phyloP scores from a whole-genome alignment of 2,113 vertebrate species.

The Morone chrysops region DNA sequence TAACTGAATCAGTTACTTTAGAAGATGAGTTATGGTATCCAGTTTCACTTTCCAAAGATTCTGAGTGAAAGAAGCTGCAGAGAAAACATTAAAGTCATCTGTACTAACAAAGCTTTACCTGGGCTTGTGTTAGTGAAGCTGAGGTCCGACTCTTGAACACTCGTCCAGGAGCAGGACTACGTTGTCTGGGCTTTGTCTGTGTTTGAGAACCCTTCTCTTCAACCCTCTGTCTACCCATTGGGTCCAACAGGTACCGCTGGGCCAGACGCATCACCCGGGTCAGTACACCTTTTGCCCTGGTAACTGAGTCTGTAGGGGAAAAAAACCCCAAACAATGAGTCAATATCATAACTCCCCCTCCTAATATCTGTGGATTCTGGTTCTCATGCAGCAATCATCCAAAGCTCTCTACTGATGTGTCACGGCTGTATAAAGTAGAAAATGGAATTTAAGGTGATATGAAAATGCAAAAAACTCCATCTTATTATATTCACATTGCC shows the following conservation, averaged over 20 bases:
- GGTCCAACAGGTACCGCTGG: slow-evolving; percentile 71
- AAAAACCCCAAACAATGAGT: background rate
- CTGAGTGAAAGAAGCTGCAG: background rate
- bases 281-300: slow-evolving; percentile 63
- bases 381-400: background rate
- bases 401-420: background rate
- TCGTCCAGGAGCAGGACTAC: slow-evolving; percentile 35
- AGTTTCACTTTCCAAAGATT: background rate
- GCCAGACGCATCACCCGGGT: slow-evolving; percentile 68
- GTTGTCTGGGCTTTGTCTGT: slow-evolving; percentile 33
- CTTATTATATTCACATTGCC: fast-evolving
- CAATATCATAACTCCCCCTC: background rate
- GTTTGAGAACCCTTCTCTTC: slow-evolving; percentile 47
- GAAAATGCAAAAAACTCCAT: background rate
- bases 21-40: background rate
- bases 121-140: slow-evolving; percentile 60
- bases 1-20: background rate
- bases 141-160: slow-evolving; percentile 45
- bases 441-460: background rate
- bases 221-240: slow-evolving; percentile 33
- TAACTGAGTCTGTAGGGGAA: slow-evolving; percentile 32
- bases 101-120: slow-evolving; percentile 60
- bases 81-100: background rate
- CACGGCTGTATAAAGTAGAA: background rate
- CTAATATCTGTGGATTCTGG: background rate